A percentile compares a stretch with the other conserved stretches of the same genome.
phyloP scores from a whole-genome alignment of 2,888 invertebrate species.

The Hybos culiciformis region DNA sequence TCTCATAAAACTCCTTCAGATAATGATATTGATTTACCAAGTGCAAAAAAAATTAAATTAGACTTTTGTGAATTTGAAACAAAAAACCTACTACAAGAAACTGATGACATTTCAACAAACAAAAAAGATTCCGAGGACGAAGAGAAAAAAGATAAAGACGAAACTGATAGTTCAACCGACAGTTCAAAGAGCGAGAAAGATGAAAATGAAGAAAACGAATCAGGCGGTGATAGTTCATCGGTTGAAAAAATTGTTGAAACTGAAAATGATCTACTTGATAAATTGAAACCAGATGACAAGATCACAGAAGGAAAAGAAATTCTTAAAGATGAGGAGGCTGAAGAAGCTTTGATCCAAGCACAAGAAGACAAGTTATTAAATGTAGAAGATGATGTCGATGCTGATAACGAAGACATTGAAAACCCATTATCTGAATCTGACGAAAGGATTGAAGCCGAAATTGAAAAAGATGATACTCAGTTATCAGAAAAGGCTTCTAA shows the following conservation, averaged over 20 bases:
- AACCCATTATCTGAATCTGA: constrained; percentile 14
- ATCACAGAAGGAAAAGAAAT: constrained; percentile 14
- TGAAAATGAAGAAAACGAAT: neutral
- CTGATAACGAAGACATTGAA: constrained; percentile 7
- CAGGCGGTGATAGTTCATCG: too few relatives aligned
- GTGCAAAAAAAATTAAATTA: constrained; percentile 35
- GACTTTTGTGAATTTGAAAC: constrained; percentile 20
- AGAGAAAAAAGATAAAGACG: constrained; percentile 10
- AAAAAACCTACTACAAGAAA: constrained; percentile 15
- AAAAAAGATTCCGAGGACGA: constrained; percentile 11
- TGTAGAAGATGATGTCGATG: constrained; percentile 2
- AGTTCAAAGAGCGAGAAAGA: neutral
- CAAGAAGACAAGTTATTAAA: constrained; percentile 1
- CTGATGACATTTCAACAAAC: constrained; percentile 14
- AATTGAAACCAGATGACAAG: constrained; percentile 16
- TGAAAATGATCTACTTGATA: constrained; percentile 4
- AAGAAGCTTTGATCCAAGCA: neutral
- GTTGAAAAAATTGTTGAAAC: constrained; percentile 3
- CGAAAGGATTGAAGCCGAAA: constrained; percentile 2
- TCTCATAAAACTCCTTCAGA: neutral
- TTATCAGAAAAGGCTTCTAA: constrained; percentile 10
- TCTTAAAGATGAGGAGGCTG: constrained; percentile 25
- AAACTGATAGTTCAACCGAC: too few relatives aligned
- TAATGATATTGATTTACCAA: constrained; percentile 38
- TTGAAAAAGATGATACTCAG: constrained; percentile 4